Evolutionary conservation across 2,888 invertebrate species (phyloP).

Genomic region (Zaprionus obscuricornis): DNA sequence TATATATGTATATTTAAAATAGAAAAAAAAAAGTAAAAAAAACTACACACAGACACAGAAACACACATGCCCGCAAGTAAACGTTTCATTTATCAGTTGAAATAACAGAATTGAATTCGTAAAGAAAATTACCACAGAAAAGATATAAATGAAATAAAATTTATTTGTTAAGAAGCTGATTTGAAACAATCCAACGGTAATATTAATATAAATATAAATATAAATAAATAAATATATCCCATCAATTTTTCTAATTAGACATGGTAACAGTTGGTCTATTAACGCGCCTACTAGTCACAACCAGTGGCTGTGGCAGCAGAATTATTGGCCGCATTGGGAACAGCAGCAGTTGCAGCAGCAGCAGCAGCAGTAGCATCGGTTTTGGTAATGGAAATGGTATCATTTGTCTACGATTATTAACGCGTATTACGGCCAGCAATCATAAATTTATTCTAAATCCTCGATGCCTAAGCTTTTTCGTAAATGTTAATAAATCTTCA

Average conservation of each 20-base stretch:
- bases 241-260: slow-evolving; percentile 4
- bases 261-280: slow-evolving; percentile 48
- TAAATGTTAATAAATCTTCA: slow-evolving; percentile 6
- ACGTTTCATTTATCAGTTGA: slow-evolving; percentile 12
- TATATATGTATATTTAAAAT: too few relatives aligned
- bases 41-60: slow-evolving; percentile 5
- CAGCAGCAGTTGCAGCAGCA: too few relatives aligned
- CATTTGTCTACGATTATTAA: slow-evolving; percentile 24
- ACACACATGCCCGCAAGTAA: too few relatives aligned
- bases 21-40: slow-evolving; percentile 5
- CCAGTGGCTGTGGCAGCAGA: background rate
- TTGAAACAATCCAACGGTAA: slow-evolving; percentile 9
- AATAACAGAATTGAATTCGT: slow-evolving; percentile 18
- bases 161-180: slow-evolving; percentile 19
- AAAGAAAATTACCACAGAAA: slow-evolving; percentile 10
- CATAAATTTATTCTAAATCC: slow-evolving; percentile 12
- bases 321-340: background rate
- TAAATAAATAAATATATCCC: too few relatives aligned
- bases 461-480: slow-evolving; percentile 39
- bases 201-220: too few relatives aligned
- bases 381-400: slow-evolving; percentile 6
- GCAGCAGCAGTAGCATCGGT: background rate
- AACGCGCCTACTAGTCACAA: slow-evolving; percentile 29
- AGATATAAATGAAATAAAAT: slow-evolving; percentile 12
- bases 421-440: slow-evolving; percentile 11